phyloP scores from a whole-genome alignment of 2,113 vertebrate species.

The Chinchilla lanigera region DNA sequence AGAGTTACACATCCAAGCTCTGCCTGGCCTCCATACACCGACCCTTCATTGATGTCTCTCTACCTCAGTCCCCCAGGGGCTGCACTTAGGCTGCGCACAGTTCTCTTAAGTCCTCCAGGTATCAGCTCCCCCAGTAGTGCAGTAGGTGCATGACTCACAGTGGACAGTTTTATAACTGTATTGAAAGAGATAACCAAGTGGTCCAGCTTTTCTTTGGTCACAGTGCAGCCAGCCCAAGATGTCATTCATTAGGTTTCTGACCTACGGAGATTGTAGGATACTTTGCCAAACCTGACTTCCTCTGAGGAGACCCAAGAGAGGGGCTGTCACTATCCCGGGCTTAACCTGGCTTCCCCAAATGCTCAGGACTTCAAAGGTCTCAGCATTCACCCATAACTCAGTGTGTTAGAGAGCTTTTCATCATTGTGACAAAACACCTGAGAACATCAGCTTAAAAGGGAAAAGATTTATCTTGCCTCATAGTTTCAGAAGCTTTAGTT shows the following conservation, averaged over 20 bases:
- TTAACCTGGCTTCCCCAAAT: neutral
- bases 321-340: neutral
- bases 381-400: neutral
- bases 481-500: neutral
- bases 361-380: neutral
- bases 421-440: neutral
- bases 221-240: neutral
- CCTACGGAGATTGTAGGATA: neutral
- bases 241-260: neutral
- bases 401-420: neutral
- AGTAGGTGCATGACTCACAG: neutral
- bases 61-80: neutral
- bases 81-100: neutral
- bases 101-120: neutral
- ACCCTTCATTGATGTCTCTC: neutral
- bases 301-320: neutral
- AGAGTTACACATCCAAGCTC: neutral
- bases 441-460: neutral
- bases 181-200: neutral
- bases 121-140: neutral
- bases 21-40: neutral
- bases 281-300: neutral
- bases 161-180: neutral
- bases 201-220: neutral
- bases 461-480: neutral